These are phyloP conservation scores for Galaxea fascicularis DNA, from an alignment of 92 coral and sea anemone species.

Conservation along the genomic window DNA sequence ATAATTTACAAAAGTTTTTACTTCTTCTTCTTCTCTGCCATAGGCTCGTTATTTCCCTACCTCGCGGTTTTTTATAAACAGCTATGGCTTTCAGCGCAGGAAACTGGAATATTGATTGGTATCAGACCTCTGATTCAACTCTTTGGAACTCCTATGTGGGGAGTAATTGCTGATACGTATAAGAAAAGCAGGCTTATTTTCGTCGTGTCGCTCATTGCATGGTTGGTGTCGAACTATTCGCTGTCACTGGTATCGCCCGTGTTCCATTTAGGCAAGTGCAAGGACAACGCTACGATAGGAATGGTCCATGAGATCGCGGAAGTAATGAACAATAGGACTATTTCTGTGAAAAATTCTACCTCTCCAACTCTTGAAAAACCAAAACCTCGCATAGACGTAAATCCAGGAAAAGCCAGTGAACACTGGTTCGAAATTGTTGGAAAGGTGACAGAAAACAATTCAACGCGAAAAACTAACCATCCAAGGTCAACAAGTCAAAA, in stretches of 20 bases:
- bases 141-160: conserved; percentile 89
- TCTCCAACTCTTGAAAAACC: background rate
- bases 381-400: background rate
- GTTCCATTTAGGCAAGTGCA: conserved; percentile 70
- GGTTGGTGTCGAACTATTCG: conserved; percentile 84
- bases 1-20: conserved; percentile 85
- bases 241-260: conserved; percentile 80
- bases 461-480: background rate
- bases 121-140: conserved; percentile 85
- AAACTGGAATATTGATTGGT: conserved; percentile 91
- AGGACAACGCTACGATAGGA: conserved; percentile 76
- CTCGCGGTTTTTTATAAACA: conserved; percentile 95
- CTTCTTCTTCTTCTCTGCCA: conserved; percentile 87
- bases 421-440: conserved; percentile 39
- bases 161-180: conserved; percentile 81
- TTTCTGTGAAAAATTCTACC: background rate
- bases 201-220: conserved; percentile 77
- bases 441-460: background rate
- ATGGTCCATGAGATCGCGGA: conserved; percentile 68
- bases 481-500: background rate
- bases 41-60: conserved; percentile 91
- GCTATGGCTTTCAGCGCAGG: conserved; percentile 88
- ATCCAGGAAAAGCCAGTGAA: conserved; percentile 17
- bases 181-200: conserved; percentile 75
- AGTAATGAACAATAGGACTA: conserved; percentile 22